Evolutionary conservation across 2,113 vertebrate genomes (phyloP), one percentile per base, ranked within the genome.

Genomic region (Xenus cinereus): DNA sequence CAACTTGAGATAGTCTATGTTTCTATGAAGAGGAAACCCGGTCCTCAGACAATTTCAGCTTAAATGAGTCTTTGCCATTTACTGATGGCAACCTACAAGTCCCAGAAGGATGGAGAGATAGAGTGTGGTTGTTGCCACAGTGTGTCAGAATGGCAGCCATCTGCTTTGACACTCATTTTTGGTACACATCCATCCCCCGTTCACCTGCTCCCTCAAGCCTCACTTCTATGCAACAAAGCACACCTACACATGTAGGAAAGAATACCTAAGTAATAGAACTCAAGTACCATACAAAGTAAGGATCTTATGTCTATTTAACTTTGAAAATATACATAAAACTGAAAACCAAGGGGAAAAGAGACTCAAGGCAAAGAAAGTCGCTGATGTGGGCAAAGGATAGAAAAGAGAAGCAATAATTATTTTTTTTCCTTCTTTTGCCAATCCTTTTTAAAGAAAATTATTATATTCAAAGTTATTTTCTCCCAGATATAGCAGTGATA

Each of bases 71-170:
- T 50, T 69, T 78, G 5, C 4, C 19, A 14, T 68, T 72, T 87
- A 18, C 28, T 48, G 22, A 48, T 45, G 24, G 22, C 21, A 71
- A 46, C 8, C 22, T 22, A 21, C 11, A 90, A 41, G 41, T 41
- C 43, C 48, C 26, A 48, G 50, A 88, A 75, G 2, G 8, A 28
- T 4, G 2, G 21, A 69, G 26, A 85, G 20, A 60, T 1, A 19
- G 14, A n/a, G 6, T 0, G 0, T n/a, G 24, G 43, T 4, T 39
- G 26, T 27, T 75, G 39, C 26, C 43, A 26, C 14, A 19, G 10
- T n/a, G 33, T 54, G 46, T 27, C 32, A 72, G 45, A 89, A 63
- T 5, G 24, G 57, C 46, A 92, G 24, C 9, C 27, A 35, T 12
- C 12, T 16, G 51, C 75, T 71, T 32, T 50, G n/a, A 63, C 6